Conservation (phyloP, 2,888 invertebrate genomes). For the Ashinkailepas kermadecensis region DNA sequence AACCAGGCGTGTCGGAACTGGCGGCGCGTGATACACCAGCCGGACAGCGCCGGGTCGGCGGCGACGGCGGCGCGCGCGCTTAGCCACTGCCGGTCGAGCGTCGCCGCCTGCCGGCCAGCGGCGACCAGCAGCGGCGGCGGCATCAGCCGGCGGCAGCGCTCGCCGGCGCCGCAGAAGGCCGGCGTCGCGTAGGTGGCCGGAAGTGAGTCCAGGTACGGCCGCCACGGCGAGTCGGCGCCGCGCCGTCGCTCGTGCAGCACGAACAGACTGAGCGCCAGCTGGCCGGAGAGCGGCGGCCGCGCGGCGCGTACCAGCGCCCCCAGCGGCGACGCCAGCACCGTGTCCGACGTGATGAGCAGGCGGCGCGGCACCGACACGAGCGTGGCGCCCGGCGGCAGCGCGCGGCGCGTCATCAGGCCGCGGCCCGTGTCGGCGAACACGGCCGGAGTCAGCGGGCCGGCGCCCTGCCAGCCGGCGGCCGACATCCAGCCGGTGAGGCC, state of each 20-base stretch:
- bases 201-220: constrained; percentile 59
- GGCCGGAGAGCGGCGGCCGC: constrained; percentile 48
- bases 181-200: constrained; percentile 60
- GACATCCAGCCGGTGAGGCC: constrained; percentile 26
- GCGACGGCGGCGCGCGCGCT: not conserved
- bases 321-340: constrained; percentile 24
- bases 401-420: constrained; percentile 58
- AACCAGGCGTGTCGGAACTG: constrained; percentile 72
- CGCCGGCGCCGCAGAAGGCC: constrained; percentile 55
- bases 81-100: not conserved
- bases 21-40: constrained; percentile 44
- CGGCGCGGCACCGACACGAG: constrained; percentile 49
- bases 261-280: constrained; percentile 65
- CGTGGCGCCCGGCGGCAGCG: constrained; percentile 51
- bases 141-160: constrained; percentile 40
- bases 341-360: constrained; percentile 45
- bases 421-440: constrained; percentile 61
- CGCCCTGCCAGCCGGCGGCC: not conserved
- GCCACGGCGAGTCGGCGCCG: constrained; percentile 51
- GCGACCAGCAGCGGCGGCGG: not conserved
- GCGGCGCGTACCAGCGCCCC: constrained; percentile 31
- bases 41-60: not conserved
- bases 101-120: not conserved
- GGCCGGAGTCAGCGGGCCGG: constrained; percentile 48
- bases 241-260: constrained; percentile 59